Percentiles rank a stretch among this genome's conserved stretches.
phyloP scores from a whole-genome alignment of 23 tunicate genomes.

The Oikopleura vanhoeffeni region DNA sequence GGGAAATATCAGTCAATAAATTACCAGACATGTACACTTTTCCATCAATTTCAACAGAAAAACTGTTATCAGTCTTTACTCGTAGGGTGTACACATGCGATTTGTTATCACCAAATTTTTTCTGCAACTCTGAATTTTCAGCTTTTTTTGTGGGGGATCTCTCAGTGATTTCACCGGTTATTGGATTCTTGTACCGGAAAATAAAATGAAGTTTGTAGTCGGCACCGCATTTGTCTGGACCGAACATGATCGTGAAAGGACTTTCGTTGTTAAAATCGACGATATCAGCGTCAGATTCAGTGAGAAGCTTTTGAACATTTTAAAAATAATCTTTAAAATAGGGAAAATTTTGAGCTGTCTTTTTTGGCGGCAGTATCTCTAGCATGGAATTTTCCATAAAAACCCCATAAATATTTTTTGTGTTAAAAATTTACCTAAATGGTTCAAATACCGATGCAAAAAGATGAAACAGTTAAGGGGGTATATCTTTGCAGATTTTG shows the following conservation, averaged over 20 bases:
- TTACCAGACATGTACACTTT: conserved; percentile 41
- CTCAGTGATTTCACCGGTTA: conserved; percentile 31
- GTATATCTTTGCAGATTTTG: no score
- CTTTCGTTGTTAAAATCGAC: conserved; percentile 47
- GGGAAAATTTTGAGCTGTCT: no score
- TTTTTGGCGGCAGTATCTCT: no score
- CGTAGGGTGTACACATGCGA: conserved; percentile 57
- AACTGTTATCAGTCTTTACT: conserved; percentile 46
- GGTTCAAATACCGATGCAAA: no score
- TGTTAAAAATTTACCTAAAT: no score
- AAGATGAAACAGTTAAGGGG: no score
- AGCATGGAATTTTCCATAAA: no score
- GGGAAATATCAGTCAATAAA: conserved; percentile 50
- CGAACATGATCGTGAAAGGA: conserved; percentile 86
- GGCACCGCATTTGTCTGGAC: conserved; percentile 96
- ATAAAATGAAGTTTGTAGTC: conserved; percentile 84
- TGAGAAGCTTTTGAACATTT: no score
- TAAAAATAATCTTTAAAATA: no score
- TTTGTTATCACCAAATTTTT: conserved; percentile 47
- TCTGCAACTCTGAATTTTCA: conserved; percentile 26
- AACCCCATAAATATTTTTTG: no score
- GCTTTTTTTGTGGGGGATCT: neutral
- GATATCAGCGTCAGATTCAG: neutral
- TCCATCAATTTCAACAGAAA: conserved; percentile 47
- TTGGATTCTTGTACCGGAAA: conserved; percentile 82